These are phyloP conservation scores for Zeugodacus cucurbitae DNA, from an alignment of 1,140 invertebrate genomes.

Conservation along the genomic window DNA sequence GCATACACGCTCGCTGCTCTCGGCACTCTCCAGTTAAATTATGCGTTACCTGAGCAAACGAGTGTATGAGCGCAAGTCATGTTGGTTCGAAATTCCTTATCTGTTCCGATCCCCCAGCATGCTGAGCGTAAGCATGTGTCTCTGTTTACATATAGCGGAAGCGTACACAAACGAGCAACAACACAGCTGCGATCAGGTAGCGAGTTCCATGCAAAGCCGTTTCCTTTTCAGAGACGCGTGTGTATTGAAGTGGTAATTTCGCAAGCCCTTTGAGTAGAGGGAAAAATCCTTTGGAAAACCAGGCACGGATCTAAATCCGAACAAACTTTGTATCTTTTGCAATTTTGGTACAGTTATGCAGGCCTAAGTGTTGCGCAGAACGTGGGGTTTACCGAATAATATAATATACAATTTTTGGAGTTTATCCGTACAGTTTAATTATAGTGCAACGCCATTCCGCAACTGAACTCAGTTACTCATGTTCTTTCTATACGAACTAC, in stretches of 20 bases:
- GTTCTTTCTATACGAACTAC: background rate
- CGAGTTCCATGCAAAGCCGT: background rate
- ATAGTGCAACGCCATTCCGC: no score
- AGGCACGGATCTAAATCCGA: no score
- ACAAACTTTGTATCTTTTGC: no score
- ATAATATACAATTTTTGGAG: no score
- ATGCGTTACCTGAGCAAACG: background rate
- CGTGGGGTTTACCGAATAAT: no score
- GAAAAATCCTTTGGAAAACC: no score
- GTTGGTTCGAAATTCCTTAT: no score
- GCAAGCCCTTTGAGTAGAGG: background rate
- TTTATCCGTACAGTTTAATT: no score
- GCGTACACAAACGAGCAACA: background rate
- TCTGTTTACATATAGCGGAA: background rate
- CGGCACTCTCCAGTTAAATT: background rate
- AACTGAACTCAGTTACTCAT: background rate
- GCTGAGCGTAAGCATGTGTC: background rate
- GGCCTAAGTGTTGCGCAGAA: no score
- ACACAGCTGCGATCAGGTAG: background rate
- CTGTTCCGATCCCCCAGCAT: background rate
- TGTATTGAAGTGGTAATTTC: background rate
- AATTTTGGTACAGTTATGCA: no score
- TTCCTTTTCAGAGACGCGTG: background rate
- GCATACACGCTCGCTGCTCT: background rate
- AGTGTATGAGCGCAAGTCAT: background rate